Percentiles rank a stretch among this genome's conserved stretches.
These are phyloP conservation scores for Dissostichus mawsoni DNA, from an alignment of 2,113 vertebrate species.

Conservation along the genomic window DNA sequence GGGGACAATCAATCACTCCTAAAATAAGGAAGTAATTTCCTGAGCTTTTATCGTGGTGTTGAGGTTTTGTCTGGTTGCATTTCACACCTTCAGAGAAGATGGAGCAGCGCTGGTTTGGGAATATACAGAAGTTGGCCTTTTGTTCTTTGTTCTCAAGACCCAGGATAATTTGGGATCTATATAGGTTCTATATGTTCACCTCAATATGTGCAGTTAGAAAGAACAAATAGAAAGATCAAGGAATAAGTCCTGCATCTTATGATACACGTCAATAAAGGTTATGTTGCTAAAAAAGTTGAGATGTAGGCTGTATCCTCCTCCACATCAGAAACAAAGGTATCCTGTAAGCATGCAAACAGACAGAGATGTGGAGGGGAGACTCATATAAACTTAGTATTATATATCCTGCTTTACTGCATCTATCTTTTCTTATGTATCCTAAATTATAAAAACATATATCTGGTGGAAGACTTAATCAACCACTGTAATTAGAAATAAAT, in stretches of 20 bases:
- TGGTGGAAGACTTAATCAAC: no score
- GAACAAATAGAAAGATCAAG: constrained; percentile 45
- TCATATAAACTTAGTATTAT: constrained; percentile 19
- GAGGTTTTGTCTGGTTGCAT: constrained; percentile 75
- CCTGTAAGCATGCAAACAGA: constrained; percentile 14
- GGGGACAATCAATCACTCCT: constrained; percentile 82
- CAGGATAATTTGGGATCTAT: constrained; percentile 56
- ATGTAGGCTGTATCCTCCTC: constrained; percentile 50
- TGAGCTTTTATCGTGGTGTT: constrained; percentile 71
- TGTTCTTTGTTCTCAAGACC: constrained; percentile 47
- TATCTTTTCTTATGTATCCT: constrained; percentile 9
- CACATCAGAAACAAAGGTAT: constrained; percentile 39
- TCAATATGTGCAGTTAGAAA: constrained; percentile 36
- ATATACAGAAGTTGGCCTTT: constrained; percentile 52
- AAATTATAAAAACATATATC: background rate
- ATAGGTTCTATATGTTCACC: constrained; percentile 50
- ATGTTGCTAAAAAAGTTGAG: constrained; percentile 47
- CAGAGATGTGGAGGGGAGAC: constrained; percentile 18
- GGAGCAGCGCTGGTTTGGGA: constrained; percentile 46
- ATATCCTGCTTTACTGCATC: background rate
- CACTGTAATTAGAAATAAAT: background rate
- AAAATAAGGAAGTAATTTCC: constrained; percentile 84
- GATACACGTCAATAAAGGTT: constrained; percentile 53
- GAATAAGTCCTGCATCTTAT: constrained; percentile 17
- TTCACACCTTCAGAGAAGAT: constrained; percentile 62